These are phyloP conservation scores for Scaptomyza parva DNA, from an alignment of 2,888 invertebrate species.

Conservation along the genomic window DNA sequence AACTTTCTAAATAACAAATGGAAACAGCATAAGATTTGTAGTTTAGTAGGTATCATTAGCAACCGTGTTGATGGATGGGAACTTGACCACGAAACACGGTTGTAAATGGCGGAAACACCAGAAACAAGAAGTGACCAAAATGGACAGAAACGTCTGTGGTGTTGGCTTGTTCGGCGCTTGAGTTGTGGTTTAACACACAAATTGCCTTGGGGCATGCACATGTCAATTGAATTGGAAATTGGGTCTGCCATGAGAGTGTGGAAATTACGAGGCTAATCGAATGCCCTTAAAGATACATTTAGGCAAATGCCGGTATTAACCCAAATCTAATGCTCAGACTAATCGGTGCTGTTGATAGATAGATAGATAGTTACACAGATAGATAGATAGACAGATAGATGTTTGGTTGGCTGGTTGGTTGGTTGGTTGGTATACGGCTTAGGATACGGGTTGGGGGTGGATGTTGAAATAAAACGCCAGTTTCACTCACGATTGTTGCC, in stretches of 20 bases:
- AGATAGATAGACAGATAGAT: conserved; percentile 7
- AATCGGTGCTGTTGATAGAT: conserved; percentile 25
- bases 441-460: conserved; percentile 22
- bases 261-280: conserved; percentile 40
- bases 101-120: background rate
- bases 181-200: conserved; percentile 18
- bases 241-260: conserved; percentile 35
- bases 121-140: background rate
- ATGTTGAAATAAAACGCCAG: conserved; percentile 61
- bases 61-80: background rate
- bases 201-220: conserved; percentile 25
- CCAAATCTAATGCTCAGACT: conserved; percentile 22
- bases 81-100: background rate
- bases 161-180: background rate
- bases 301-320: conserved; percentile 18
- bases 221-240: conserved; percentile 29
- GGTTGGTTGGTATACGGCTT: conserved; percentile 1
- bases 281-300: conserved; percentile 34
- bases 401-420: background rate
- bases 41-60: background rate
- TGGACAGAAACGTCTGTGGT: background rate
- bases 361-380: conserved; percentile 1
- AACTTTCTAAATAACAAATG: background rate
- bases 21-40: background rate
- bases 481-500: conserved; percentile 69